Percentiles rank a stretch among this genome's conserved stretches.
Conservation (phyloP, 2,888 invertebrate species). For the Heliconius aoede region DNA sequence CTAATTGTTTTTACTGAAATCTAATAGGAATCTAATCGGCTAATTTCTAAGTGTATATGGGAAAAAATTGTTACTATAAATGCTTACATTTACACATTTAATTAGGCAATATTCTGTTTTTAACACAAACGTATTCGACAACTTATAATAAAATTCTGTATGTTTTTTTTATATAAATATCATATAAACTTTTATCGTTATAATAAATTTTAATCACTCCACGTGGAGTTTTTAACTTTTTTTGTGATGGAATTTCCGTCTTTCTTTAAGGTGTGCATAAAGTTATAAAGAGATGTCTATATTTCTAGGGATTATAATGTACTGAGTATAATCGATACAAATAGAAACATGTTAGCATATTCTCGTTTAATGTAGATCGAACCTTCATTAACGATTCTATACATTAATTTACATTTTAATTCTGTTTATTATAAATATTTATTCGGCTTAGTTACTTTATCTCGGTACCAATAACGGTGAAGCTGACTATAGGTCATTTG, state of each 20-base stretch:
- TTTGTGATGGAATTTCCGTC: conserved; percentile 22
- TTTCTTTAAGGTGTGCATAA: conserved; percentile 25
- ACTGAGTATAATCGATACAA: conserved; percentile 49
- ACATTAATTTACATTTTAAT: conserved; percentile 75
- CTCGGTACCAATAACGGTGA: conserved; percentile 60
- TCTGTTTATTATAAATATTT: conserved; percentile 69
- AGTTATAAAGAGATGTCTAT: conserved; percentile 33
- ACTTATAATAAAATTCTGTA: neutral
- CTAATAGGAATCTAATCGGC: neutral
- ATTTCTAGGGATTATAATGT: conserved; percentile 43
- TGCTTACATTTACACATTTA: neutral
- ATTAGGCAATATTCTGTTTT: neutral
- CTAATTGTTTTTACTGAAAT: too few relatives aligned
- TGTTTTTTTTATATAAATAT: conserved; percentile 10
- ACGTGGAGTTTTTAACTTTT: neutral
- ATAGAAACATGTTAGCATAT: conserved; percentile 53
- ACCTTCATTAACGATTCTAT: conserved; percentile 65
- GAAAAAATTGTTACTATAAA: neutral
- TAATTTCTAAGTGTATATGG: neutral
- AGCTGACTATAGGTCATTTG: conserved; percentile 51
- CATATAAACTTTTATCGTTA: conserved; percentile 3
- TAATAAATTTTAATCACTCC: conserved; percentile 14
- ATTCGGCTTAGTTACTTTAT: conserved; percentile 61
- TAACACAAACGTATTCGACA: neutral
- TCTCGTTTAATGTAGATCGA: conserved; percentile 56